Conservation (phyloP, 2,797 vertebrate genomes). For the Sebastes flavidus region DNA sequence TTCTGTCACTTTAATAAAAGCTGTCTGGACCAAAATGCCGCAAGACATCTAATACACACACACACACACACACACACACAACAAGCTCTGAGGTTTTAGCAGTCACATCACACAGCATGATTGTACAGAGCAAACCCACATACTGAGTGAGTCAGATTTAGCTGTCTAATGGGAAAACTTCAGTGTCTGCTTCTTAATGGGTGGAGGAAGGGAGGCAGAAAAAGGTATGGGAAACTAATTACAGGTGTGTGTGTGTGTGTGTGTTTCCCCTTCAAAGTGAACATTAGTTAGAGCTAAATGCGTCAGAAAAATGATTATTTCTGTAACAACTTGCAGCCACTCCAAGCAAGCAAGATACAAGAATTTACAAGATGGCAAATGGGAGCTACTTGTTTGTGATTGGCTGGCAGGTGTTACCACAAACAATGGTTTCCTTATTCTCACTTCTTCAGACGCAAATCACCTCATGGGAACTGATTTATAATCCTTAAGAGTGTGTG, state of each 20-base stretch:
- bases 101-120: conserved; percentile 58
- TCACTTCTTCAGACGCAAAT: neutral
- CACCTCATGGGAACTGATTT: neutral
- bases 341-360: neutral
- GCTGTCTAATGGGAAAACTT: conserved; percentile 59
- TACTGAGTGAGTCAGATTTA: conserved; percentile 60
- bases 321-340: neutral
- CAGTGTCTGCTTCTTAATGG: conserved; percentile 46
- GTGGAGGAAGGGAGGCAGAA: conserved; percentile 4
- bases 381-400: neutral
- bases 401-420: neutral
- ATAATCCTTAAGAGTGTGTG: neutral
- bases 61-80: conserved; percentile 21
- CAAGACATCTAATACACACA: conserved; percentile 25
- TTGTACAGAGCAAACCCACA: conserved; percentile 41
- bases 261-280: neutral
- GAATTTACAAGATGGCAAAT: neutral
- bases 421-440: neutral
- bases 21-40: conserved; percentile 33
- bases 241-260: conserved; percentile 22
- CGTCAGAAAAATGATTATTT: neutral
- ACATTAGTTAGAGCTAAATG: neutral
- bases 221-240: conserved; percentile 59
- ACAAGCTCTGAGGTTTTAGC: conserved; percentile 46
- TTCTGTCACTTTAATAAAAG: conserved; percentile 56